These are phyloP conservation scores for Allophyes oxyacanthae DNA, from an alignment of 2,888 invertebrate genomes.

Conservation along the genomic window DNA sequence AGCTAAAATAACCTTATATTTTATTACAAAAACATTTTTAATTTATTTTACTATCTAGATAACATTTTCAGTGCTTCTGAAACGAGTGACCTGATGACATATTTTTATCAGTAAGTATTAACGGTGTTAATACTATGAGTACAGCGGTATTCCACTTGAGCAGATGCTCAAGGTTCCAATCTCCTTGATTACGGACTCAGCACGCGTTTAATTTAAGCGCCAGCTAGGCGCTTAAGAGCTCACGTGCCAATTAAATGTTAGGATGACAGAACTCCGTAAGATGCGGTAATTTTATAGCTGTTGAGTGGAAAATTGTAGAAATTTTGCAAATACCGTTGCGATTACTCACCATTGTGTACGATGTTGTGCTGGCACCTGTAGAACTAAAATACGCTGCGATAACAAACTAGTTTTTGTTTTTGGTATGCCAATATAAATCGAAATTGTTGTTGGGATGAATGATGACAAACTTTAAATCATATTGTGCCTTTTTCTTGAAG, in stretches of 20 bases:
- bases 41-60: too few species aligned
- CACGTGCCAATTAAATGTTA: slow-evolving; percentile 22
- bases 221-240: slow-evolving; percentile 10
- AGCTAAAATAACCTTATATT: too few species aligned
- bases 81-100: too few species aligned
- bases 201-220: slow-evolving; percentile 19
- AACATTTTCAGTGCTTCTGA: too few species aligned
- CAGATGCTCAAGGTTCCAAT: slow-evolving; percentile 23
- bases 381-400: too few species aligned
- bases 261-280: slow-evolving; percentile 18
- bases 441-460: too few species aligned
- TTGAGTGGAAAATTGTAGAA: slow-evolving; percentile 17
- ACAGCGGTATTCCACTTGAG: slow-evolving; percentile 4
- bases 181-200: slow-evolving; percentile 23
- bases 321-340: slow-evolving; percentile 5
- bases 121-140: slow-evolving; percentile 11
- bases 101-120: slow-evolving; percentile 6
- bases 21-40: too few species aligned
- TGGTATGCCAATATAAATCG: too few species aligned
- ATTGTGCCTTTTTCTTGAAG: too few species aligned
- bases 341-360: background rate
- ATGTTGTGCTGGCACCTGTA: too few species aligned
- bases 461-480: too few species aligned
- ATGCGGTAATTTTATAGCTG: slow-evolving; percentile 16
- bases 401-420: too few species aligned